phyloP scores from a whole-genome alignment of 1,140 invertebrate species.

The Nixonia krombeini region DNA sequence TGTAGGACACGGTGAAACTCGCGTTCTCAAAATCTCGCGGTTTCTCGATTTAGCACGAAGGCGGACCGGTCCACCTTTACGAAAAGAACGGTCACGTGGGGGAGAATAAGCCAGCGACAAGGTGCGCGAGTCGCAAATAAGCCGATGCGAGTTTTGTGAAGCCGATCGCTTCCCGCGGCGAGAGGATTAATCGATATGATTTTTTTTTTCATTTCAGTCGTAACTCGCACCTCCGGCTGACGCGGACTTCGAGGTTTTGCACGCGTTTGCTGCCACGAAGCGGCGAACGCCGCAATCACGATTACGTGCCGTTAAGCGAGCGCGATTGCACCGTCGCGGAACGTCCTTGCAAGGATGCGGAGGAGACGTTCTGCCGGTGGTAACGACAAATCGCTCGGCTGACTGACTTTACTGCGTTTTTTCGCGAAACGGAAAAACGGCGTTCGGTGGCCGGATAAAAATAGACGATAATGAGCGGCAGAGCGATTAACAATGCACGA shows the following conservation, averaged over 20 bases:
- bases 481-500: conserved; percentile 46
- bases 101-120: no score
- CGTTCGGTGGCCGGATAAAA: conserved; percentile 34
- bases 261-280: conserved; percentile 55
- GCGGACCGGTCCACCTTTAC: no score
- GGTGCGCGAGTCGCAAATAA: no score
- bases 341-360: conserved; percentile 69
- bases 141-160: no score
- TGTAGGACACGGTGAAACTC: no score
- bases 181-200: conserved; percentile 30
- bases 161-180: not conserved
- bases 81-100: no score
- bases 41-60: no score
- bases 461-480: conserved; percentile 44
- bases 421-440: conserved; percentile 33
- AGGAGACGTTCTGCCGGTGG: conserved; percentile 40
- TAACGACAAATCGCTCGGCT: conserved; percentile 13
- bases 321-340: conserved; percentile 53
- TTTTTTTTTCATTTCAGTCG: conserved; percentile 22
- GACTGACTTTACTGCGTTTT: conserved; percentile 11
- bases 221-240: not conserved
- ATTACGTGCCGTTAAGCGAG: conserved; percentile 66
- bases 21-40: no score
- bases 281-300: conserved; percentile 59
- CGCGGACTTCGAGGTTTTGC: no score